Percentiles rank a stretch among this genome's conserved stretches.
phyloP scores from a whole-genome alignment of 2,113 vertebrate species.

The Hystrix cristata region DNA sequence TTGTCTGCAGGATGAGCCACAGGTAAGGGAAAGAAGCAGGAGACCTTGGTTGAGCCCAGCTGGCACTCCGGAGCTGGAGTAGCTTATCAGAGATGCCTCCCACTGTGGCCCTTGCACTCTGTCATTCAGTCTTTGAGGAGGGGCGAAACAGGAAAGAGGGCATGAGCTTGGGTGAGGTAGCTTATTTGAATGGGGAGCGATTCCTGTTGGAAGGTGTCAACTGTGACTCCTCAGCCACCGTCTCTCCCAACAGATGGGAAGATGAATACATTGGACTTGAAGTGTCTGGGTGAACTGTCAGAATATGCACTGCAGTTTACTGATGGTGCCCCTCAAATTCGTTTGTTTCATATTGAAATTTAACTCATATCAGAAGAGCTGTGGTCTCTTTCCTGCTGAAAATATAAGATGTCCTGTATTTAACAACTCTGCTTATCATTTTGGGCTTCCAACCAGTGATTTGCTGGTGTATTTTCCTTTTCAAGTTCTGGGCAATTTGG shows the following conservation, averaged over 20 bases:
- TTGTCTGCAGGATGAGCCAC: not conserved
- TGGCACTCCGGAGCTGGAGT: not conserved
- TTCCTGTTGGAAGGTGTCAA: not conserved
- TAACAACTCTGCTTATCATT: not conserved
- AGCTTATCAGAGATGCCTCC: not conserved
- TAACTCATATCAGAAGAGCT: not conserved
- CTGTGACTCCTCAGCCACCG: not conserved
- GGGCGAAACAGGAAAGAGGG: accelerated
- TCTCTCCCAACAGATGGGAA: not conserved
- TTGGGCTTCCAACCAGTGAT: not conserved
- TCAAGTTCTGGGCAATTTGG: not conserved
- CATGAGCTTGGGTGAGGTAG: not conserved
- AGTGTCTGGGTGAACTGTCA: not conserved
- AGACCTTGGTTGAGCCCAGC: not conserved
- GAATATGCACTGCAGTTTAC: not conserved
- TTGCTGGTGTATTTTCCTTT: not conserved
- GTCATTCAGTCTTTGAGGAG: not conserved
- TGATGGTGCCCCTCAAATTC: not conserved
- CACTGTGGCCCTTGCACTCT: not conserved
- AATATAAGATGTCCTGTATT: not conserved
- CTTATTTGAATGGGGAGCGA: not conserved
- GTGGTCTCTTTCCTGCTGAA: not conserved
- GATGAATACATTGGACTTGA: not conserved
- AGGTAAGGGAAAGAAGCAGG: not conserved
- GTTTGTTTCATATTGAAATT: not conserved